phyloP scores from a whole-genome alignment of 2,888 invertebrate species.

The Drosophila mettleri region DNA sequence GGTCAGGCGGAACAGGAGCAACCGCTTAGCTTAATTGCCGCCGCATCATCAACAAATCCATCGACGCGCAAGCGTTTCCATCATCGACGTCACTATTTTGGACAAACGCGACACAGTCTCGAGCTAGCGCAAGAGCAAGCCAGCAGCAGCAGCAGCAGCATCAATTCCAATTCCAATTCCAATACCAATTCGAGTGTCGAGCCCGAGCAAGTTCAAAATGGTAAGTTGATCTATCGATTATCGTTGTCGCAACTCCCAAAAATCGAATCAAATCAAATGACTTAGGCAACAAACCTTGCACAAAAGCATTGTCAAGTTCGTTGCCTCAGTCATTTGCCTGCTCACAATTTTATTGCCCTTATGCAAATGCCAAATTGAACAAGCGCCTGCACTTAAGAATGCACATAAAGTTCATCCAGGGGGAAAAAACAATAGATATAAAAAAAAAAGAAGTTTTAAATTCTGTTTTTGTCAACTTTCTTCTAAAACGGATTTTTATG shows the following conservation, averaged over 20 bases:
- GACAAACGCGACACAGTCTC: constrained; percentile 73
- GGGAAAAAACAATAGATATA: background rate
- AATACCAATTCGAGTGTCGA: constrained; percentile 32
- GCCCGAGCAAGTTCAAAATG: constrained; percentile 68
- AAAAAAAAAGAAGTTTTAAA: constrained; percentile 7
- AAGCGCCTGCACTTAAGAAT: constrained; percentile 9
- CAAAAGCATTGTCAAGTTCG: constrained; percentile 35
- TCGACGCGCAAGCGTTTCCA: constrained; percentile 85
- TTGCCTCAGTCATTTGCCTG: constrained; percentile 52
- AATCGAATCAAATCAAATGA: constrained; percentile 18
- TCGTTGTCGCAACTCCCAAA: background rate
- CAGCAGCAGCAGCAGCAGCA: background rate
- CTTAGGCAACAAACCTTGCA: constrained; percentile 11
- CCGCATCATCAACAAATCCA: constrained; percentile 29
- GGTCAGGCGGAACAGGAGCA: constrained; percentile 59
- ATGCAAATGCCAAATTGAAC: constrained; percentile 7
- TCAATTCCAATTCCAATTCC: constrained; percentile 25
- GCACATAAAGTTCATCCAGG: constrained; percentile 23
- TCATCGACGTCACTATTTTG: constrained; percentile 83
- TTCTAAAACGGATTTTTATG: constrained; percentile 12
- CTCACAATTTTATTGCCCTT: constrained; percentile 3
- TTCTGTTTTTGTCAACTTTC: constrained; percentile 5
- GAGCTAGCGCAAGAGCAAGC: constrained; percentile 42
- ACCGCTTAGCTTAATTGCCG: constrained; percentile 65
- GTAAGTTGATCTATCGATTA: constrained; percentile 52